Base-by-base conservation (phyloP, 2,113 vertebrate species). In the Natator depressus region DNA sequence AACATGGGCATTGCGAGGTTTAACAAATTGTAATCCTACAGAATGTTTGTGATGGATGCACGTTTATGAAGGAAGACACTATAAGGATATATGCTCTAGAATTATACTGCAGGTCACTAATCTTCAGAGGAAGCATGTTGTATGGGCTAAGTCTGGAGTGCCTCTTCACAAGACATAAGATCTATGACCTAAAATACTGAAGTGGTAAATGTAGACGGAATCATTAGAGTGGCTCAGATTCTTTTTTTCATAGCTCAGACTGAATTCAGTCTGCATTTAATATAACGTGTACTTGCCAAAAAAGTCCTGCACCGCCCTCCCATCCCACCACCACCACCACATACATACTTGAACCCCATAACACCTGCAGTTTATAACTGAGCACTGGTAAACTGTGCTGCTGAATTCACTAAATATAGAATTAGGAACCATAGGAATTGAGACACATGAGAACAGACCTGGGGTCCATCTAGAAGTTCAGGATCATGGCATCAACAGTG, bases 261-360 rank as follows among this genome's bases (percentile, higher is more conserved):
- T 84, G 78, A 95, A 87, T 90, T 89, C 31, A 59, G 20, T 90
- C 87, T 94, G 80, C 54, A 72, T 35, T 87, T 90, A 59, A 84
- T 91, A 84, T 92, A 89, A 59, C 42, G 76, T 80, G 53, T 38
- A 47, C 89, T 93, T 93, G 86, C 59, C 86, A 91, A 83, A 96
- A 90, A n/a, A 86, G 55, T 95, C 31, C 62, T 65, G 31, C 62
- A 65, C 31, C 13, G 29, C 31, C 16, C 11, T 35, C 62, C 62
- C 12, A 35, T 35, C 62, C 35, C 62, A 65, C 31, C 92, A 76
- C 59, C 31, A 65, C 31, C 92, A 76, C 59, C 94, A 91, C 96
- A 79, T 78, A 97, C 91, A 84, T 59, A 76, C 80, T 13, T 79
- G 54, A 75, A 94, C 81, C 42, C 53, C 55, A 81, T 95, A 93